phyloP scores from a whole-genome alignment of 2,113 vertebrate genomes.

The Platycercus adscitus region DNA sequence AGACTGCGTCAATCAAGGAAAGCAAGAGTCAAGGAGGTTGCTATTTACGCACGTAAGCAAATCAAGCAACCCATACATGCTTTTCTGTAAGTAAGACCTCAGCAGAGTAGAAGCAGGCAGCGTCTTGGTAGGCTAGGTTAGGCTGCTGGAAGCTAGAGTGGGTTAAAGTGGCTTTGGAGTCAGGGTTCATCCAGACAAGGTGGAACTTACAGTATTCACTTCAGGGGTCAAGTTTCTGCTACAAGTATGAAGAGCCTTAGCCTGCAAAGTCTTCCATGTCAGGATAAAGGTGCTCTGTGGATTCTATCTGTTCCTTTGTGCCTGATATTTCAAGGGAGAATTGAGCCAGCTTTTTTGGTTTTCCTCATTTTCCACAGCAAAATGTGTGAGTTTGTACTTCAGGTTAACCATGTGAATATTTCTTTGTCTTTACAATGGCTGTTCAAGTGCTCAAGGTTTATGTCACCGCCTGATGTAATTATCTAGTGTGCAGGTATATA shows the following conservation, averaged over 20 bases:
- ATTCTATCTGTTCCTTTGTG: not conserved
- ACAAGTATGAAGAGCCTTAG: not conserved
- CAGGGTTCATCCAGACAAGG: not conserved
- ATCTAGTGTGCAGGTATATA: not conserved
- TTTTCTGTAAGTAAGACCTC: not conserved
- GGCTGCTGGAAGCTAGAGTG: not conserved
- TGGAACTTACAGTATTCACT: not conserved
- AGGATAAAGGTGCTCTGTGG: not conserved
- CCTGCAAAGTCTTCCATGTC: not conserved
- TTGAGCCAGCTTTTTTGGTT: not conserved
- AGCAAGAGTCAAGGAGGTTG: not conserved
- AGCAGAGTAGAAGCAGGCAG: not conserved
- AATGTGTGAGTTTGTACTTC: not conserved
- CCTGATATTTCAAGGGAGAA: not conserved
- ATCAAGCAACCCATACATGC: not conserved
- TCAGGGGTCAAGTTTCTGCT: not conserved
- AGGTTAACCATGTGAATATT: not conserved
- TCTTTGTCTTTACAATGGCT: not conserved
- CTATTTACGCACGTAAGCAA: not conserved
- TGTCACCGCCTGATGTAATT: not conserved
- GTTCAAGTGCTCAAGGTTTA: not conserved
- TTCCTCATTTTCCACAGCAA: not conserved
- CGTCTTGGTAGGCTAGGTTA: not conserved
- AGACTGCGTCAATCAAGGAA: not conserved
- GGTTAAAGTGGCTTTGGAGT: not conserved